These are phyloP conservation scores for Cydia pomonella DNA, from an alignment of 1,140 invertebrate genomes.

Conservation along the genomic window DNA sequence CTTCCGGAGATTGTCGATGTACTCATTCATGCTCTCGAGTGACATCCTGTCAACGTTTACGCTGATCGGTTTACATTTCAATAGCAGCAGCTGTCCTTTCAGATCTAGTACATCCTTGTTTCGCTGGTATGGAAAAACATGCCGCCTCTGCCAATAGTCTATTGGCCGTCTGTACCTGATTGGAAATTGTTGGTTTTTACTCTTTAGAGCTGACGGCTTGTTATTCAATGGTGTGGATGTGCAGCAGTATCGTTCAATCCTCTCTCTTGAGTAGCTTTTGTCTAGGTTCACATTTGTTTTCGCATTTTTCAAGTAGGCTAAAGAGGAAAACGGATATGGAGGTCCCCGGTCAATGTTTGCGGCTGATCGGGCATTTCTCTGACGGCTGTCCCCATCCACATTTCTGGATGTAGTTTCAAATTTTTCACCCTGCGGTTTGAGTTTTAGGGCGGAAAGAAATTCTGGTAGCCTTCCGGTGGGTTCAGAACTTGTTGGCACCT, in stretches of 20 bases:
- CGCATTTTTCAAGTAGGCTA: constrained; percentile 67
- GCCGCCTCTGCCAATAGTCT: constrained; percentile 71
- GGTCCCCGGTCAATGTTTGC: constrained; percentile 68
- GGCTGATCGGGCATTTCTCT: constrained; percentile 57
- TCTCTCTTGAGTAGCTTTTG: constrained; percentile 64
- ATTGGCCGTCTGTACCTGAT: constrained; percentile 72
- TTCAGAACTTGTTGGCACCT: constrained; percentile 45
- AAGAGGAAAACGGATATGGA: constrained; percentile 77
- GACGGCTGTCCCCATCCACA: constrained; percentile 46
- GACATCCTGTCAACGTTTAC: constrained; percentile 68
- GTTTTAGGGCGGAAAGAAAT: constrained; percentile 66
- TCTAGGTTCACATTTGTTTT: constrained; percentile 65
- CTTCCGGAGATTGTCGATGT: constrained; percentile 60
- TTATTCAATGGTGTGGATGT: constrained; percentile 56
- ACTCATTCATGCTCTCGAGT: constrained; percentile 57
- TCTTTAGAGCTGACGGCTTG: constrained; percentile 66
- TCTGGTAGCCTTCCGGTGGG: constrained; percentile 60
- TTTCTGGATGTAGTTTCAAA: constrained; percentile 36
- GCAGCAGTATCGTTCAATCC: constrained; percentile 74
- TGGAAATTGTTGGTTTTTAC: constrained; percentile 68
- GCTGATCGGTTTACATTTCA: constrained; percentile 69
- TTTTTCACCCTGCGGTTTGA: constrained; percentile 48
- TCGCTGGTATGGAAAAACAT: constrained; percentile 69
- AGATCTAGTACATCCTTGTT: constrained; percentile 73
- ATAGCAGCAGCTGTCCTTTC: constrained; percentile 67